Evolutionary conservation across 2,888 invertebrate species (phyloP), one percentile per base, ranked within the genome.

Genomic region (Meiosimyza platycephala): DNA sequence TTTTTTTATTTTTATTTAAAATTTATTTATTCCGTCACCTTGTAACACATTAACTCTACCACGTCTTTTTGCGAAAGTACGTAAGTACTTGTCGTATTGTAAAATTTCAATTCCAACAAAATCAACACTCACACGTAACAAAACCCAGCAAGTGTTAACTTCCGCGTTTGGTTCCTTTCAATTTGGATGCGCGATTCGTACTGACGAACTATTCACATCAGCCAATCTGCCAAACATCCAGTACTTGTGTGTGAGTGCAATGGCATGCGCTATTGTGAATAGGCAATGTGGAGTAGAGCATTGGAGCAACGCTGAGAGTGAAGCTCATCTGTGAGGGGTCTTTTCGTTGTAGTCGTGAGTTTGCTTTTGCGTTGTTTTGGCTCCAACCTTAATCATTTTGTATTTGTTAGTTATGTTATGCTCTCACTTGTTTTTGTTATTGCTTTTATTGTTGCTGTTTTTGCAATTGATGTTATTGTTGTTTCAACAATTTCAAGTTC

Each of bases 401-500:
- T 40, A 9, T 40, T 40, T 40, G 9, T 40, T 40, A 40, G 6
- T 40, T 6, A 40, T 40, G 9, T 40, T 1, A 9, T 9, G 40
- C 40, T 40, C 40, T 9, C 9, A 9, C 40, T 40, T 1, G 6
- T 7, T 40, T 40, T 1, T 40, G 40, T 40, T 40, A 40, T 40
- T 40, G 40, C 6, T 5, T 6, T 40, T 40, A 40, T 40, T 40
- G 40, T 40, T 40, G 40, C 40, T 40, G 40, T 40, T 40, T 40
- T 40, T 9, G 3, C 5, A 40, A 33, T 51, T 69, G 40, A 57
- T 48, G 16, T 16, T 62, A 16, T 60, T 28, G 54, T 47, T 66
- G 51, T 13, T 52, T 12, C 40, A 52, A 52, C 18, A 52, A 70
- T 52, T 70, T 70, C 69, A 70, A 70, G 69, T 70, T 70, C 69